Conservation (phyloP, 2,888 invertebrate genomes). For the Leucania comma region DNA sequence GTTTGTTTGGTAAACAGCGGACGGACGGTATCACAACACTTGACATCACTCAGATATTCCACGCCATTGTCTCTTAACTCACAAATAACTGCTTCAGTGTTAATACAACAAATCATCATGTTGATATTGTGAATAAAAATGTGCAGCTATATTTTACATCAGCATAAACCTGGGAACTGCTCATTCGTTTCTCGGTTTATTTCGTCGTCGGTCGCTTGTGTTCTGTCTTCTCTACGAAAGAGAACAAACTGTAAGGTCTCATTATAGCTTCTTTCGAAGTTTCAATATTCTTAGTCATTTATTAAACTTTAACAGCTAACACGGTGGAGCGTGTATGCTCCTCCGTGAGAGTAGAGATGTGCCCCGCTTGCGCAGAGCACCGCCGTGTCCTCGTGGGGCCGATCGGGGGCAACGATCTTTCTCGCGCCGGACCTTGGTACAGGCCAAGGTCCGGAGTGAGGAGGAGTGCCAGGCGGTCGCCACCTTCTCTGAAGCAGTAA, state of each 20-base stretch:
- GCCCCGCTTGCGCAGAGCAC: too few species aligned
- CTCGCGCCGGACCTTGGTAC: too few species aligned
- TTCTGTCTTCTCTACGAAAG: not conserved
- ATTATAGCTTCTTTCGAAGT: not conserved
- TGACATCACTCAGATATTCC: constrained; percentile 73
- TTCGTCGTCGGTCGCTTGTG: constrained; percentile 2
- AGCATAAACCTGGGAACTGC: not conserved
- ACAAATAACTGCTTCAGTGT: constrained; percentile 36
- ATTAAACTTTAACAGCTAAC: too few species aligned
- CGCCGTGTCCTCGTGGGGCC: too few species aligned
- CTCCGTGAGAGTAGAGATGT: too few species aligned
- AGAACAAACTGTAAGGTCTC: not conserved
- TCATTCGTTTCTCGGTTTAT: not conserved
- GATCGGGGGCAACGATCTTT: too few species aligned
- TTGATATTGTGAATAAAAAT: constrained; percentile 26
- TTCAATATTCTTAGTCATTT: too few species aligned
- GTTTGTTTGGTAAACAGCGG: constrained; percentile 78
- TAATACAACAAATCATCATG: constrained; percentile 25
- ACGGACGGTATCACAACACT: constrained; percentile 74
- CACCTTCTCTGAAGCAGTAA: too few species aligned
- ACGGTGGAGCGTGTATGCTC: too few species aligned
- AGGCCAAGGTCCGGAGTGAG: too few species aligned
- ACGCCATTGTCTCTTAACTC: constrained; percentile 61
- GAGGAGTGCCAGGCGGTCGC: too few species aligned
- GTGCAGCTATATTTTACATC: not conserved